Base-by-base conservation (phyloP, 2,797 vertebrate species). In the Leontocebus nigricollis region DNA sequence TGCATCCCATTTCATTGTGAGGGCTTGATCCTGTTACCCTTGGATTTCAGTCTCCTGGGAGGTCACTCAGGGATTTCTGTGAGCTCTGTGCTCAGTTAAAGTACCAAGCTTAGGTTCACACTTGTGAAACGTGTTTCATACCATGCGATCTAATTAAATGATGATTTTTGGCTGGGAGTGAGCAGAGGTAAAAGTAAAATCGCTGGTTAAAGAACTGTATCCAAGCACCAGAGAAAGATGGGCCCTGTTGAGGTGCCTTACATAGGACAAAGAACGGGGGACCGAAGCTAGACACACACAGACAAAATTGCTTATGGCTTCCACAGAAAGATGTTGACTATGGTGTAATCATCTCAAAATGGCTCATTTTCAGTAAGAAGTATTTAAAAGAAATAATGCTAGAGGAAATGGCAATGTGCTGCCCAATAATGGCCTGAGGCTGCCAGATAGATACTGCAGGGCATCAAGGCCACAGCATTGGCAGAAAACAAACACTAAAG, bases 301-400 rank as follows among this genome's bases (percentile, higher is more conserved):
- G 79, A 92, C 85, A 91, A 94, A 96, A 97, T 26, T 79, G 64
- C 3, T 46, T 72, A 30, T 26, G 44, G 9, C 13, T 92, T 41
- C 41, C 33, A 94, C 70, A 94, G 76, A 72, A 86, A 14, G 36
- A 94, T 83, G n/a, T 2, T 7, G 80, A 85, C 82, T 80, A 0
- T 3, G 79, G n/a, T 57, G 17, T 17, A 85, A 88, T 46, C 94
- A 50, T 92, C 88, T 92, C 93, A 92, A 93, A 90, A 83, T n/a
- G 85, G 13, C 88, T 97, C 57, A 30, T 75, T 87, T 94, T 91
- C 50, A 15, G 17, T 81, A 81, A 59, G 19, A 86, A 59, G 27
- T 80, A 75, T 64, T 88, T 92, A 94, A 95, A 48, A 96, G 41
- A 83, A 94, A 89, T 44, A 84, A 39, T 55, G 17, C 52, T 3